These are phyloP conservation scores for Hydrolagus affinis DNA, from an alignment of 2,113 vertebrate genomes.

Conservation along the genomic window DNA sequence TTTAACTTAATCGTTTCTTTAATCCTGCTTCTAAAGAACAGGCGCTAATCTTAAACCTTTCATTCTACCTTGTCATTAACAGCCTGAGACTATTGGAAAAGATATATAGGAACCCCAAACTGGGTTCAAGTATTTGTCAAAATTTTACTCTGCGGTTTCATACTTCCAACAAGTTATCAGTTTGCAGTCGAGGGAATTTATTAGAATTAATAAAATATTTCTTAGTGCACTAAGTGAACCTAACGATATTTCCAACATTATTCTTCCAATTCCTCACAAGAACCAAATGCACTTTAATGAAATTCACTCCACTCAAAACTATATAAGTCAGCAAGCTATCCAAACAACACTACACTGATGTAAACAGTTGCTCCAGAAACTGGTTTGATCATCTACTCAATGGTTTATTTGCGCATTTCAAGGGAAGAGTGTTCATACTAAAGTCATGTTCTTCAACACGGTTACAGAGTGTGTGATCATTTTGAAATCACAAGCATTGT, in stretches of 20 bases:
- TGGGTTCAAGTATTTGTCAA: neutral
- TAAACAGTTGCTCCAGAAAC: neutral
- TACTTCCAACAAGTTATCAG: neutral
- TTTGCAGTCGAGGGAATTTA: conserved; percentile 6
- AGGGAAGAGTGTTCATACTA: neutral
- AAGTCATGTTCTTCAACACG: neutral
- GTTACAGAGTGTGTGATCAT: neutral
- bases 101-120: neutral
- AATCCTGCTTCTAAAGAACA: neutral
- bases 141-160: neutral
- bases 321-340: neutral
- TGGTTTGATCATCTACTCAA: neutral
- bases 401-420: neutral
- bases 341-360: neutral
- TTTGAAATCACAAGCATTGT: neutral
- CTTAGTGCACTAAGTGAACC: neutral
- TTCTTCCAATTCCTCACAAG: neutral
- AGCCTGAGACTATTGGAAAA: neutral
- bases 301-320: neutral
- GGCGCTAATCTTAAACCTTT: neutral
- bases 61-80: neutral
- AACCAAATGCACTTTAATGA: neutral
- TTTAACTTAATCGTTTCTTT: neutral
- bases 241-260: neutral
- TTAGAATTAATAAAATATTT: conserved; percentile 10